Base-by-base conservation (phyloP, 2,113 vertebrate genomes). In the Illadopsis cleaveri region DNA sequence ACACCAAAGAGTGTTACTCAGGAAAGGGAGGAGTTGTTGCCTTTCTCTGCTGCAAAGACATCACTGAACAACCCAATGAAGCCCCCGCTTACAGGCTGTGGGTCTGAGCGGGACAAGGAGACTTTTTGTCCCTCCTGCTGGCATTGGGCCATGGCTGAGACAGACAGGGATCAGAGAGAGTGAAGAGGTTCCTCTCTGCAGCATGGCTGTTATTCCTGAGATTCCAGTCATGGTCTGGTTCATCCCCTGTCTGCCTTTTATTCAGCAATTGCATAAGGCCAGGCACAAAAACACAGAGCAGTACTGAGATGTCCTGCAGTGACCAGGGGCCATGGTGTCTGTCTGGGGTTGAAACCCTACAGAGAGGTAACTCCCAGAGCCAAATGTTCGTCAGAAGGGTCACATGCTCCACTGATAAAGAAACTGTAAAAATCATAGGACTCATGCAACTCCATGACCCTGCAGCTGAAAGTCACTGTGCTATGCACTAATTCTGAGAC, bases 51-150 rank as follows among this genome's bases (percentile, higher is more conserved):
- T 64, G 45, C 14, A 37, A 61, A 35, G 37, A 6, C 3, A 5
- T 44, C 28, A 10, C 4, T n/a, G 15, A 25, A 33, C 20, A n/a
- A 2, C 10, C 12, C 58, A 1, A 0, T 4, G 56, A 23, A 53
- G 37, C 2, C 15, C 19, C 27, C 0, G 0, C 19, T 60, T 40
- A 18, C 21, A 72, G 44, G 6, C 50, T 18, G 4, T 24, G 72
- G 28, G 40, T 22, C 45, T n/a, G 40, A 37, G 22, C 7, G 48
- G 68, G 33, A 69, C 7, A 5, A 37, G 23, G 12, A 54, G 40
- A 28, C 4, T 35, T 77, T 83, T 24, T 44, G 33, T 38, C 11
- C n/a, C n/a, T 79, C n/a, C 48, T 68, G 77, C 23, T 82, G 78
- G 4, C 57, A 9, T 0, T 53, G 50, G 40, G 38, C 38, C 22